phyloP scores from a whole-genome alignment of 2,113 vertebrate genomes.

The Todiramphus chloris region DNA sequence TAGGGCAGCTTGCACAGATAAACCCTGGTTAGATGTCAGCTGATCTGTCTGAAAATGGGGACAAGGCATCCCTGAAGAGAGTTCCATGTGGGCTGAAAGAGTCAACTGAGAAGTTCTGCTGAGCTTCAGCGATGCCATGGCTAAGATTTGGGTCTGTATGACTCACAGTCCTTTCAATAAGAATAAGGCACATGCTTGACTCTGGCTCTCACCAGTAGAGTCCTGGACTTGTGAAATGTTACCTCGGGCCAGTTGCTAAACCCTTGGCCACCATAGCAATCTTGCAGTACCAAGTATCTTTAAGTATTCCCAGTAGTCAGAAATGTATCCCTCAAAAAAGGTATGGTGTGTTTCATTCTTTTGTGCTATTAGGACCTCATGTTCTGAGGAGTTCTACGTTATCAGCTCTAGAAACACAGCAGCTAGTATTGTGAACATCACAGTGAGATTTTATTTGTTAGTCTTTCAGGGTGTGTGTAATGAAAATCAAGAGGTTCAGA shows the following conservation, averaged over 20 bases:
- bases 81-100: background rate
- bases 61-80: background rate
- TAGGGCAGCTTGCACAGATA: background rate
- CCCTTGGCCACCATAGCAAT: fast-evolving
- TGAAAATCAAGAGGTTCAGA: background rate
- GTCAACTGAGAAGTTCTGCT: background rate
- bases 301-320: background rate
- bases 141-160: background rate
- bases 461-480: background rate
- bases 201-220: background rate
- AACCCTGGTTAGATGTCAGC: background rate
- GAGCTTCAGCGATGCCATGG: background rate
- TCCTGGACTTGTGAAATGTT: background rate
- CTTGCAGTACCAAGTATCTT: background rate
- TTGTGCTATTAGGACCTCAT: background rate
- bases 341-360: background rate
- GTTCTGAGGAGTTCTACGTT: background rate
- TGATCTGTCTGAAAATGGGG: background rate
- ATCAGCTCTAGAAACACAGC: background rate
- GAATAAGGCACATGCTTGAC: fast-evolving
- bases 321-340: background rate
- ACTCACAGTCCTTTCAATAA: background rate
- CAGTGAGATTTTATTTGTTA: background rate
- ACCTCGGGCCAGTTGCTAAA: background rate
- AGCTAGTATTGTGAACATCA: background rate